Base-by-base conservation (phyloP, 2,888 invertebrate genomes). In the Petrolisthes manimaculis region DNA sequence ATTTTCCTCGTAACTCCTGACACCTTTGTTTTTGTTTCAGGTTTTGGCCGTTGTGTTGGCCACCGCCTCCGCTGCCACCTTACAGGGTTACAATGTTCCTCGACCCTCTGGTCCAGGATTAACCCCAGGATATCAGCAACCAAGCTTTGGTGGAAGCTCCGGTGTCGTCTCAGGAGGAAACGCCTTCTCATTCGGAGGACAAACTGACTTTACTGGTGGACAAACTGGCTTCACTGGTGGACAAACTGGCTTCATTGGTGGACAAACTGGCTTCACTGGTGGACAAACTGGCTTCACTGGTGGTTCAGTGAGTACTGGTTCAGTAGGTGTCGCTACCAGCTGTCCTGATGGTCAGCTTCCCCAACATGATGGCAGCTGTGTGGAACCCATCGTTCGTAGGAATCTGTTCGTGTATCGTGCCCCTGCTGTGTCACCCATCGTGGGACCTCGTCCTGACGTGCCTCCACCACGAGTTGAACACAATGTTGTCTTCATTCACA, bases 401-500 rank as follows among this genome's bases (percentile, higher is more conserved):
- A 84, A 80, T 53, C 56, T 84, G 53, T 88, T 53, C 84, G 80
- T 88, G 75, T 88, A 81, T 67, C 55, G 51, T 24, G 88, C 75
- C 53, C 88, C 88, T 5, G n/a, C n/a, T 14, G 53, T 78, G 83
- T 21, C 77, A 0, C 69, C 74, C 53, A 51, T 79, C 69, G 55
- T 71, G 4, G 86, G 86, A 21, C 86, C 86, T 18, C 75, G 55
- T 6, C 86, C 86, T 37, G 21, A 61, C 61, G 56, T 86, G 14
- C 75, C 77, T 9, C 78, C 61, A 5, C 86, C 86, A 0, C 69
- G 55, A n/a, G 5, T 86, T 6, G 82, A 82, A 21, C 82, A 82
- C n/a, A 86, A 86, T 67, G 54, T 86, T 37, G 56, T 86, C 21
- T 86, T 86, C 82, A 77, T 86, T 67, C 86, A 74, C 86, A 74